phyloP scores from a whole-genome alignment of 2,888 invertebrate genomes.

The Sphaerophoria rueppellii region DNA sequence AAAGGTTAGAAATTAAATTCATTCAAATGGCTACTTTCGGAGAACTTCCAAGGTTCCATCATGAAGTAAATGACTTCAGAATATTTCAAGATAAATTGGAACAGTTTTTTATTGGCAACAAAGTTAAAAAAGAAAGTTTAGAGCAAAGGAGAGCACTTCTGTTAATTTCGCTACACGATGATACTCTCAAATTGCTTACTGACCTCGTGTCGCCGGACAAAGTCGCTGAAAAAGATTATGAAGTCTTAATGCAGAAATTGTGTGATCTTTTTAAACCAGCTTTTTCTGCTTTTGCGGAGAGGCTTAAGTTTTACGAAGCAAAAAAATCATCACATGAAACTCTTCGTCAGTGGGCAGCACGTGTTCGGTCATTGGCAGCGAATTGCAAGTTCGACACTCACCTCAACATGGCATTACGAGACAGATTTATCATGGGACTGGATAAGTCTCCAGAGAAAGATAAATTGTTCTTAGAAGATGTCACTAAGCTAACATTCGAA shows the following conservation, averaged over 20 bases:
- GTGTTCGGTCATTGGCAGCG: constrained; percentile 32
- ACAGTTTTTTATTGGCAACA: constrained; percentile 25
- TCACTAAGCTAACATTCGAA: background rate
- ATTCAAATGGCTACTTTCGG: constrained; percentile 20
- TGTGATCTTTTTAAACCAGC: constrained; percentile 5
- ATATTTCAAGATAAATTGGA: constrained; percentile 15
- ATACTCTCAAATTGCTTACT: background rate
- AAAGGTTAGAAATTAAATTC: constrained; percentile 22
- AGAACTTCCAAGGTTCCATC: constrained; percentile 31
- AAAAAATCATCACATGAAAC: constrained; percentile 26
- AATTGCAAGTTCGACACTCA: constrained; percentile 35
- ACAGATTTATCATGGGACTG: constrained; percentile 52
- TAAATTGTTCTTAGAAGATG: constrained; percentile 43
- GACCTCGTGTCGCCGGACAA: too few relatives aligned
- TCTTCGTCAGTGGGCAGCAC: constrained; percentile 43
- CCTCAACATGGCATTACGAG: constrained; percentile 32
- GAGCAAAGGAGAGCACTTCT: constrained; percentile 5
- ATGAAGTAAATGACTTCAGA: constrained; percentile 10
- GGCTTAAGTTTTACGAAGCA: constrained; percentile 45
- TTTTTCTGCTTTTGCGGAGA: constrained; percentile 36
- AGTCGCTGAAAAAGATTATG: too few relatives aligned
- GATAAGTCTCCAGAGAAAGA: constrained; percentile 49
- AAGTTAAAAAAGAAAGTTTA: background rate
- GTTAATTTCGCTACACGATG: constrained; percentile 8
- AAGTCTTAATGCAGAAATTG: background rate